Percentiles rank a stretch among this genome's conserved stretches.
phyloP scores from a whole-genome alignment of 2,797 vertebrate genomes.

The Microctenopoma steveboyesi region DNA sequence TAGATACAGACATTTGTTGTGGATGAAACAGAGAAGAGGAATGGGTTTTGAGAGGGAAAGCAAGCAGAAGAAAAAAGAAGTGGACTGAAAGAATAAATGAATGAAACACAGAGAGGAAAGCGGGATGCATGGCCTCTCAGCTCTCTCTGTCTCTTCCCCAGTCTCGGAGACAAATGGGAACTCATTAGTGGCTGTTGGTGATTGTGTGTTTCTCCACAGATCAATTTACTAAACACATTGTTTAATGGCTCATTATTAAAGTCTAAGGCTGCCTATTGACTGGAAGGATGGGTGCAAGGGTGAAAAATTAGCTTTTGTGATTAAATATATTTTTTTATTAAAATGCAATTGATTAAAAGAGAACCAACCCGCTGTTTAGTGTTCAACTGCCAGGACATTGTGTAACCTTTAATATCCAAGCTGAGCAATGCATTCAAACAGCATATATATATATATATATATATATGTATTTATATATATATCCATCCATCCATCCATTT shows the following conservation, averaged over 20 bases:
- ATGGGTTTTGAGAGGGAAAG: constrained; percentile 25
- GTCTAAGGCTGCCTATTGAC: constrained; percentile 75
- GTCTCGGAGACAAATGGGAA: constrained; percentile 80
- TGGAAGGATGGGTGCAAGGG: constrained; percentile 50
- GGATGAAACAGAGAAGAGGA: constrained; percentile 22
- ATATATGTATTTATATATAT: no score
- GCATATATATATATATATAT: no score
- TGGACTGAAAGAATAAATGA: constrained; percentile 32
- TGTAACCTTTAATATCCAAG: constrained; percentile 2
- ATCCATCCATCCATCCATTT: no score
- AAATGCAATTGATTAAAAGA: constrained; percentile 52
- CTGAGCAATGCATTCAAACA: background rate
- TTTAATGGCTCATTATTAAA: constrained; percentile 86
- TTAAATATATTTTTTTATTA: constrained; percentile 64
- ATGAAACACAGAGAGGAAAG: constrained; percentile 36
- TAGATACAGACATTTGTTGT: constrained; percentile 21
- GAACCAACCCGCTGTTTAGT: constrained; percentile 22
- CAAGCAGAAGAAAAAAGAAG: constrained; percentile 24
- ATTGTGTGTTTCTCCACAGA: constrained; percentile 86
- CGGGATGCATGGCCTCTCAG: constrained; percentile 58
- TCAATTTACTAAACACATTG: constrained; percentile 86
- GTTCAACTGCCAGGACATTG: constrained; percentile 23
- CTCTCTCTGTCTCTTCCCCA: constrained; percentile 53
- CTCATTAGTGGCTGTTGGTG: constrained; percentile 88
- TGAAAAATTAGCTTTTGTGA: constrained; percentile 65